Percentiles rank a stretch among this genome's conserved stretches.
phyloP scores from a whole-genome alignment of 1,140 invertebrate species.

The Drosophila takahashii region DNA sequence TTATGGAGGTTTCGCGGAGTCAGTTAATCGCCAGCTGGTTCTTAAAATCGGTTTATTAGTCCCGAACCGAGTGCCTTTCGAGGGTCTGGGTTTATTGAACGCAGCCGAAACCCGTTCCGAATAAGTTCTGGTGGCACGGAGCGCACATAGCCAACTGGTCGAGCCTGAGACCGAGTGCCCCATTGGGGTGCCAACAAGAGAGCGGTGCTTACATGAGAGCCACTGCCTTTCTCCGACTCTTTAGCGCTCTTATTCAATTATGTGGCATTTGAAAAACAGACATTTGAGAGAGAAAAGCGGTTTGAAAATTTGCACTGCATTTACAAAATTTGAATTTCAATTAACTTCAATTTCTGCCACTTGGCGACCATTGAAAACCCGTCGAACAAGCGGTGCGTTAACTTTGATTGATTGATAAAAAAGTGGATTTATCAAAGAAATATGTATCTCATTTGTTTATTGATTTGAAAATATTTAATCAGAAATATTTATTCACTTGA shows the following conservation, averaged over 20 bases:
- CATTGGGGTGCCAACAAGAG: slow-evolving; percentile 2
- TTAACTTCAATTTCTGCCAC: slow-evolving; percentile 60
- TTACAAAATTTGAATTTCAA: slow-evolving; percentile 55
- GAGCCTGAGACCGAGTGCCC: background rate
- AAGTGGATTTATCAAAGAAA: background rate
- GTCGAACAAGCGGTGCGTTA: background rate
- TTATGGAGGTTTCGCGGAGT: slow-evolving; percentile 12
- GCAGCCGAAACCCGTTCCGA: slow-evolving; percentile 61
- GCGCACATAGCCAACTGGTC: slow-evolving; percentile 55
- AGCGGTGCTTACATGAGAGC: slow-evolving; percentile 16
- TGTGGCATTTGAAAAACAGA: slow-evolving; percentile 21
- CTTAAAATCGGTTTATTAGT: slow-evolving; percentile 38
- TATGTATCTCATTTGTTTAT: slow-evolving; percentile 3
- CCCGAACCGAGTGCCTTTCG: slow-evolving; percentile 6
- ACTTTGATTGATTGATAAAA: slow-evolving; percentile 37
- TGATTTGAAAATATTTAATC: background rate
- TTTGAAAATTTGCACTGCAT: slow-evolving; percentile 41
- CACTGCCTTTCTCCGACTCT: slow-evolving; percentile 9
- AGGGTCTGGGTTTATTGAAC: slow-evolving; percentile 33
- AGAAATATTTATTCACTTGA: background rate
- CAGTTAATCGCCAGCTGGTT: slow-evolving; percentile 24
- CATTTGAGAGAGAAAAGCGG: slow-evolving; percentile 2
- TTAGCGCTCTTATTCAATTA: slow-evolving; percentile 23
- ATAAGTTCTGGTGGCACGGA: slow-evolving; percentile 41
- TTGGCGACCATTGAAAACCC: slow-evolving; percentile 46